Evolutionary conservation across 2,113 vertebrate species (phyloP).

Genomic region (Megaptera novaeangliae): DNA sequence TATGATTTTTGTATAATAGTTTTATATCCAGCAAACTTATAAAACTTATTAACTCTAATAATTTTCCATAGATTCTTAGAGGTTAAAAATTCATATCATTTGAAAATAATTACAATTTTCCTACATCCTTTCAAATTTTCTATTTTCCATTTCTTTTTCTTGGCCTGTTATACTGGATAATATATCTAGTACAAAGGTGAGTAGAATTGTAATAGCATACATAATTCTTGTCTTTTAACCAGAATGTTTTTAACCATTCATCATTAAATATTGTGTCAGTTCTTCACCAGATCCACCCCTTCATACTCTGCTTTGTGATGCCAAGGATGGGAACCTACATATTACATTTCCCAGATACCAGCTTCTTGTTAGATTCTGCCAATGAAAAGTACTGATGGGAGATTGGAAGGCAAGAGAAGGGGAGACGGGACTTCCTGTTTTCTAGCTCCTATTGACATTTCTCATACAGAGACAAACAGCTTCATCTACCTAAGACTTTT

Average conservation of each 20-base stretch:
- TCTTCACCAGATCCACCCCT: not conserved
- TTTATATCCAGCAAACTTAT: not conserved
- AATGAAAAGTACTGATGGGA: not conserved
- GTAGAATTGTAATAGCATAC: not conserved
- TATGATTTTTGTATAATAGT: conserved; percentile 10
- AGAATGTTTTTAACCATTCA: not conserved
- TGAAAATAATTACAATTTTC: conserved; percentile 16
- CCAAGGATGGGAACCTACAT: not conserved
- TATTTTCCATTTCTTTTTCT: not conserved
- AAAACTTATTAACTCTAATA: not conserved
- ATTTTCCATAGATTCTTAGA: not conserved
- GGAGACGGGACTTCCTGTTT: not conserved
- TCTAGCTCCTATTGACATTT: not conserved
- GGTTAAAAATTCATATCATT: not conserved
- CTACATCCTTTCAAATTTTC: not conserved
- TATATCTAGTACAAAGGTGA: not conserved
- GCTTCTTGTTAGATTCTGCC: not conserved
- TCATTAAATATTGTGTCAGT: not conserved
- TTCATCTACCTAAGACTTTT: not conserved
- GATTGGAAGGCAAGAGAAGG: not conserved
- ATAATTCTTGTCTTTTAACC: not conserved
- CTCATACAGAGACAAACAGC: not conserved
- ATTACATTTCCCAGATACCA: not conserved
- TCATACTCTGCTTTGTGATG: not conserved
- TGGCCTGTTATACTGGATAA: not conserved